These are phyloP conservation scores for Ametastegia equiseti DNA, from an alignment of 2,888 invertebrate genomes.

Conservation along the genomic window DNA sequence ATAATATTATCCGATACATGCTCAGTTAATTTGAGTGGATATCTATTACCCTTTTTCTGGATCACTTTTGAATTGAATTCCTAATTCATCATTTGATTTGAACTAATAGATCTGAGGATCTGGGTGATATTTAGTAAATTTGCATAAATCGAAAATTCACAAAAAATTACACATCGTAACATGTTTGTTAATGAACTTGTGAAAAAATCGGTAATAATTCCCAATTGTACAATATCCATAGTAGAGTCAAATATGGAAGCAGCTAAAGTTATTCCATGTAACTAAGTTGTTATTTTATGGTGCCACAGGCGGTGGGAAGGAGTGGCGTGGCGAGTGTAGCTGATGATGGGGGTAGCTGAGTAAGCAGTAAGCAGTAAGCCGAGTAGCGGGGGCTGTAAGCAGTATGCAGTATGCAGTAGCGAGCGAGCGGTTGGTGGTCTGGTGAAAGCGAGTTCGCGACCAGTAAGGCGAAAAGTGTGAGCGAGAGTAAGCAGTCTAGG, in stretches of 20 bases:
- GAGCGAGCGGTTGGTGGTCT: conserved; percentile 69
- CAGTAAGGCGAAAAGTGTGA: conserved; percentile 51
- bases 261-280: conserved; percentile 65
- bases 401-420: conserved; percentile 69
- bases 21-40: neutral
- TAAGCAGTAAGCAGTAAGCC: conserved; percentile 69
- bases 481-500: conserved; percentile 54
- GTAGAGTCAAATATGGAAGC: conserved; percentile 60
- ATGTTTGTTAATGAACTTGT: no score
- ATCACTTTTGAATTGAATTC: neutral
- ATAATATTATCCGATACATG: no score
- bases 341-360: conserved; percentile 74
- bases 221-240: conserved; percentile 17
- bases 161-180: no score
- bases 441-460: conserved; percentile 64
- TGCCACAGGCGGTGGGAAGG: conserved; percentile 76
- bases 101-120: neutral
- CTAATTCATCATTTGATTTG: neutral
- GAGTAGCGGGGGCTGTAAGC: conserved; percentile 74
- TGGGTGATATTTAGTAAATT: neutral
- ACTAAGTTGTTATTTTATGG: conserved; percentile 76
- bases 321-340: conserved; percentile 75
- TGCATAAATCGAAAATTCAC: no score
- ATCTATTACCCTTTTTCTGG: neutral
- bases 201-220: conserved; percentile 17